Conservation (phyloP, 1,140 invertebrate genomes). For the Macrobrachium nipponense region DNA sequence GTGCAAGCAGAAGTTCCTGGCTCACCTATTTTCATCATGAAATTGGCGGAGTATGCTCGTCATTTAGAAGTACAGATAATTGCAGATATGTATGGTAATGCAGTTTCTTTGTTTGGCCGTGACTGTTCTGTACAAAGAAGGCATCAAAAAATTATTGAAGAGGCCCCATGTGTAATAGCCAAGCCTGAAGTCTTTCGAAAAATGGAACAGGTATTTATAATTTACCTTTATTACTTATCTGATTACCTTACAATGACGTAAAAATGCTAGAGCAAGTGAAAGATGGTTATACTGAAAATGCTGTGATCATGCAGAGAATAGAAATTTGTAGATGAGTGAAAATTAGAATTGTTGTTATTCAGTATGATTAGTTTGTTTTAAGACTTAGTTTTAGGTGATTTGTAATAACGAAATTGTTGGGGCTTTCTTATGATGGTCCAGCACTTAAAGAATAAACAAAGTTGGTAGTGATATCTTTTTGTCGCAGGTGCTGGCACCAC, state of each 20-base stretch:
- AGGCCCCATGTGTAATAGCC: constrained; percentile 96
- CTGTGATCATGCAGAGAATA: too few relatives aligned
- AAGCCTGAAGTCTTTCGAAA: constrained; percentile 90
- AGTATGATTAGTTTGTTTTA: too few relatives aligned
- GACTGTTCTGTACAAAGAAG: constrained; percentile 99
- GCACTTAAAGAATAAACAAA: too few relatives aligned
- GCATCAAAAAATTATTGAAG: constrained; percentile 99
- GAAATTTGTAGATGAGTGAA: too few relatives aligned
- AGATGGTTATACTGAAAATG: not conserved
- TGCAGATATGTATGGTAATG: constrained; percentile 98
- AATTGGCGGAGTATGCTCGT: constrained; percentile 93
- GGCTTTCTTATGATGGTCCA: too few relatives aligned
- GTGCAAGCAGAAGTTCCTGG: constrained; percentile 98
- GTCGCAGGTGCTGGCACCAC: too few relatives aligned
- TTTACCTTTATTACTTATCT: not conserved
- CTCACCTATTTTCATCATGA: constrained; percentile 99
- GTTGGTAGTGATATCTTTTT: too few relatives aligned
- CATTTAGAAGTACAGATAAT: constrained; percentile 98
- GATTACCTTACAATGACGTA: not conserved
- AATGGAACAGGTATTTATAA: constrained; percentile 89
- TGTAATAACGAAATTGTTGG: too few relatives aligned
- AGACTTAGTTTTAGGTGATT: too few relatives aligned
- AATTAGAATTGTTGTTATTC: too few relatives aligned
- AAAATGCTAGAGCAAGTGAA: not conserved
- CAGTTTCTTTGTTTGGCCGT: constrained; percentile 97